Conservation (phyloP, 1,140 invertebrate genomes). For the Danaus plexippus region DNA sequence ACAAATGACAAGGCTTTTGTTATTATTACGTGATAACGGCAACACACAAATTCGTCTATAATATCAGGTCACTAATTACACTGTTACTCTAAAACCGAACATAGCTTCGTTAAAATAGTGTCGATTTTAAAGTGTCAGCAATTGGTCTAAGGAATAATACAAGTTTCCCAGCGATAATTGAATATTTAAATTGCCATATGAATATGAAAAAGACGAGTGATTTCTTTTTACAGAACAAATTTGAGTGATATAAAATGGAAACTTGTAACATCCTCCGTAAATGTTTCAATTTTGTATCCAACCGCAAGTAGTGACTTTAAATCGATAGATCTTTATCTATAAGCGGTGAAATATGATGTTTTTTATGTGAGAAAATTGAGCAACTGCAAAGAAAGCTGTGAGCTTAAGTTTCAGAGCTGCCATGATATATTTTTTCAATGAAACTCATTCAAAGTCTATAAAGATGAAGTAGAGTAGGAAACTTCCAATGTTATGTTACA, state of each 20-base stretch:
- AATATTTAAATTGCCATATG: slow-evolving; percentile 16
- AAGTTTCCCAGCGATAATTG: slow-evolving; percentile 22
- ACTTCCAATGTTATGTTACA: no score
- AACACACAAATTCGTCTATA: slow-evolving; percentile 29
- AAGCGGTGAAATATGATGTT: slow-evolving; percentile 54
- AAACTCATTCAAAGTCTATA: no score
- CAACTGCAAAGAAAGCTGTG: slow-evolving; percentile 67
- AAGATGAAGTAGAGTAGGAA: no score
- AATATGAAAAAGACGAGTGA: slow-evolving; percentile 8
- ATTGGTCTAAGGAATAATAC: slow-evolving; percentile 20
- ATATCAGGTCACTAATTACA: slow-evolving; percentile 23
- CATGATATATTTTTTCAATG: slow-evolving; percentile 17
- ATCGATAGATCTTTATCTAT: slow-evolving; percentile 44
- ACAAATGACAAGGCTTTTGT: slow-evolving; percentile 26
- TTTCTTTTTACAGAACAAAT: slow-evolving; percentile 5
- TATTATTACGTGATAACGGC: slow-evolving; percentile 39
- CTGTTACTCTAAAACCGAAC: slow-evolving; percentile 27
- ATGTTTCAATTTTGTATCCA: slow-evolving; percentile 29
- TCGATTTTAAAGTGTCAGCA: slow-evolving; percentile 24
- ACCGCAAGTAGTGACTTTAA: slow-evolving; percentile 37
- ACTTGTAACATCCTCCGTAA: slow-evolving; percentile 28
- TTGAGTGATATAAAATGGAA: slow-evolving; percentile 21
- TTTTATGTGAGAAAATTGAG: slow-evolving; percentile 51
- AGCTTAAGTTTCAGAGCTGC: slow-evolving; percentile 52
- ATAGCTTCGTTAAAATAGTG: neutral